Base-by-base conservation (phyloP, 2,888 invertebrate species). In the Hesperia comma region DNA sequence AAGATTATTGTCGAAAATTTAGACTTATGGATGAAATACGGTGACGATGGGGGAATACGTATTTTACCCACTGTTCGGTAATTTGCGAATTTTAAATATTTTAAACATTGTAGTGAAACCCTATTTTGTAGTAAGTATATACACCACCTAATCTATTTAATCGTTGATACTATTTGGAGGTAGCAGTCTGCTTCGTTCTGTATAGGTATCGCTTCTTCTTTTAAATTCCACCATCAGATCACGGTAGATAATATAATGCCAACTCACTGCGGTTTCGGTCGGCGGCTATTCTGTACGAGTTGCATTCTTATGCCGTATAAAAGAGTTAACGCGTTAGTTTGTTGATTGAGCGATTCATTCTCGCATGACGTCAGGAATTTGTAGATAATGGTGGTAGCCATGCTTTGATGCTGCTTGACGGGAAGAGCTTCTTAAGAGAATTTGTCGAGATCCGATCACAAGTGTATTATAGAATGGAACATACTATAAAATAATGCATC, bases 341-440 rank as follows among this genome's bases (percentile, higher is more conserved):
- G 80, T 82, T 87, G 88, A 87, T 88, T 88, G 83, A 86, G 79
- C 85, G 84, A 88, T 88, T 87, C 88, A 87, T 78, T 77, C 76
- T 77, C 77, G 75, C 76, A 81, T 81, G 77, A 81, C 75, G 74
- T 61, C 69, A 70, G 70, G 72, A 64, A 73, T 71, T 72, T 63
- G 61, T 68, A 69, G 67, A 74, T 70, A 75, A 73, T 72, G 70
- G 70, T 58, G 60, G 61, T 67, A 61, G 55, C 61, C 43, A 57
- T 60, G 64, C 58, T 64, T 53, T 46, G 61, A 49, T 19, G 61
- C 37, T 26, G 43, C 19, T 32, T 66, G 60, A 61, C 67, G 61
- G 55, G 55, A 64, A 54, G 53, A 54, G 60, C 41, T 66, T n/a
- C 43, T 66, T 54, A 54, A 63, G 43, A 53, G 60, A 60, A 66